Evolutionary conservation across 2,888 invertebrate genomes (phyloP).

Genomic region (Philaethria dido): DNA sequence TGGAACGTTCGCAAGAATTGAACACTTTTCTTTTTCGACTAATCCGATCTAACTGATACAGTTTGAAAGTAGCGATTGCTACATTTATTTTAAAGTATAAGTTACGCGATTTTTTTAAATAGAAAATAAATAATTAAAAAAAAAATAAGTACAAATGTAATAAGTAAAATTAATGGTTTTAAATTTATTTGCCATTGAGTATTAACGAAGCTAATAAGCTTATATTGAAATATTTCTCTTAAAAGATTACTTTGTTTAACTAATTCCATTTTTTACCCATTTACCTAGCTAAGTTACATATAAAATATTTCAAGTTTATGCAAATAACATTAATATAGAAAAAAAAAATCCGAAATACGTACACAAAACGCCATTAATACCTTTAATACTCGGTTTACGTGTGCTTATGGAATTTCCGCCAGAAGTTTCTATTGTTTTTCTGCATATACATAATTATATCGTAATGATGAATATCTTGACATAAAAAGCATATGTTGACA

Average conservation of each 20-base stretch:
- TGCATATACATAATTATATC: neutral
- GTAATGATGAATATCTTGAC: conserved; percentile 8
- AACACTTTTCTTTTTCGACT: conserved; percentile 53
- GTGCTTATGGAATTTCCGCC: conserved; percentile 1
- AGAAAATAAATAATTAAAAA: neutral
- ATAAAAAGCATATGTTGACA: conserved; percentile 12
- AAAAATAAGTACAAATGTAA: neutral
- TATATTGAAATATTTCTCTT: too few species aligned
- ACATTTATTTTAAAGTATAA: neutral
- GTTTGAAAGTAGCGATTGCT: conserved; percentile 41
- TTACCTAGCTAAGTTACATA: too few species aligned
- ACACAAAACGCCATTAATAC: neutral
- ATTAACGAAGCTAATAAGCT: too few species aligned
- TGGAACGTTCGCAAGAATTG: conserved; percentile 59
- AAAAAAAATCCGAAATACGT: neutral
- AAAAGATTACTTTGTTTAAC: too few species aligned
- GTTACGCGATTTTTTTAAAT: neutral
- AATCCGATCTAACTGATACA: conserved; percentile 48
- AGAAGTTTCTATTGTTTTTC: conserved; percentile 2
- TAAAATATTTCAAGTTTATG: too few species aligned
- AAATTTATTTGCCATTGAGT: too few species aligned
- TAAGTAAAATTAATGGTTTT: too few species aligned
- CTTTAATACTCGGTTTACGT: conserved; percentile 20
- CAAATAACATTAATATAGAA: neutral
- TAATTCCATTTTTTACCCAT: too few species aligned